phyloP scores from a whole-genome alignment of 2,888 invertebrate species.

The Meganola albula region DNA sequence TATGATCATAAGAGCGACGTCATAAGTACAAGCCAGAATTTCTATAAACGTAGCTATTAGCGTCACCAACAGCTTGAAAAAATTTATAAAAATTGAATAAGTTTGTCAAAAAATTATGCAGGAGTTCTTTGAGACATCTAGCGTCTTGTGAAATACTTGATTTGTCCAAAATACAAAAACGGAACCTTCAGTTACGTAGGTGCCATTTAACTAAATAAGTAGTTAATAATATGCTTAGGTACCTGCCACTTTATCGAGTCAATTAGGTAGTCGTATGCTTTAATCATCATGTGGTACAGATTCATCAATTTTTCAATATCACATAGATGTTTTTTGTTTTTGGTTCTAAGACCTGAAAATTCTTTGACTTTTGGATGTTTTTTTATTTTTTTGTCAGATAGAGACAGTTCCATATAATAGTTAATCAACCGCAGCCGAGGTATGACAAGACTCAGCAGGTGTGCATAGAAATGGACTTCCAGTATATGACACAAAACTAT shows the following conservation, averaged over 20 bases:
- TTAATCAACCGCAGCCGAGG: conserved; percentile 46
- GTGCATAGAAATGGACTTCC: conserved; percentile 46
- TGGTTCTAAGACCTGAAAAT: conserved; percentile 24
- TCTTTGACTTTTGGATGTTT: conserved; percentile 28
- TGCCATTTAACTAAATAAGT: too few species aligned
- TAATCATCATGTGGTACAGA: conserved; percentile 45
- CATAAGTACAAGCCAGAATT: conserved; percentile 36
- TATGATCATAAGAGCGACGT: conserved; percentile 35
- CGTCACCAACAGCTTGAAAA: conserved; percentile 46
- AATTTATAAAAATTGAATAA: too few species aligned
- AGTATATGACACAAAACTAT: conserved; percentile 29
- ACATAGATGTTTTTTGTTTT: conserved; percentile 26
- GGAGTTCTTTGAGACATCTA: too few species aligned
- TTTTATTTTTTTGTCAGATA: conserved; percentile 25
- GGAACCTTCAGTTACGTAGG: too few species aligned
- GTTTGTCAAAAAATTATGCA: too few species aligned
- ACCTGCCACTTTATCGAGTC: conserved; percentile 62
- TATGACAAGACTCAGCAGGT: conserved; percentile 42
- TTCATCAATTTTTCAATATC: conserved; percentile 48
- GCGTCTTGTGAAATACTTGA: too few species aligned
- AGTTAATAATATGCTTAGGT: conserved; percentile 8
- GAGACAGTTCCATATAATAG: conserved; percentile 39
- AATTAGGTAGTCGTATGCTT: conserved; percentile 43
- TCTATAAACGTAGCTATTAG: conserved; percentile 40
- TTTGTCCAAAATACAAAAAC: too few species aligned